phyloP scores from a whole-genome alignment of 1,140 invertebrate species.

The Pseudomyrmex gracilis region DNA sequence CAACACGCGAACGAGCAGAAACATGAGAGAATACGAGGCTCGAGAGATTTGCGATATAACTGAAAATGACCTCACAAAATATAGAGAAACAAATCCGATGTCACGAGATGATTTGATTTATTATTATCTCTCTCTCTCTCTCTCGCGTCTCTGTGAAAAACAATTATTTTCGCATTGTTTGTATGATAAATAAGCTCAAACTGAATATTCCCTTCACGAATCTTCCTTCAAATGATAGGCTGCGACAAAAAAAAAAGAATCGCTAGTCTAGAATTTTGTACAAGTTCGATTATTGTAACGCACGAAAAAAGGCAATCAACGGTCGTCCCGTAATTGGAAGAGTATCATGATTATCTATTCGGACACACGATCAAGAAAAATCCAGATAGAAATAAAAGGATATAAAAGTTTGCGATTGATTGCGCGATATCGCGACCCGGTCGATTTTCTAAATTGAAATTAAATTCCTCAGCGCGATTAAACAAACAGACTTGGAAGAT shows the following conservation, averaged over 20 bases:
- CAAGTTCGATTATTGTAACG: constrained; percentile 56
- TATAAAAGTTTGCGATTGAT: background rate
- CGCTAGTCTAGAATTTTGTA: constrained; percentile 43
- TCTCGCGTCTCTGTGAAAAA: constrained; percentile 8
- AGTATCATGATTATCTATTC: constrained; percentile 52
- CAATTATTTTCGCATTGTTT: constrained; percentile 1
- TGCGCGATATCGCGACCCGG: background rate
- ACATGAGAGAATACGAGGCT: background rate
- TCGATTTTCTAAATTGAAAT: background rate
- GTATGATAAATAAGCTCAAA: constrained; percentile 1
- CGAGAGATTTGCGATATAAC: background rate
- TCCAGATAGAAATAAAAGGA: background rate
- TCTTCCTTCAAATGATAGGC: constrained; percentile 41
- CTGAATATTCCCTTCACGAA: constrained; percentile 38
- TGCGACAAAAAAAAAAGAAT: constrained; percentile 60
- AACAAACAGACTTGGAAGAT: background rate
- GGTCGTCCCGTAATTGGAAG: constrained; percentile 54
- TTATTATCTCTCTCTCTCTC: constrained; percentile 5
- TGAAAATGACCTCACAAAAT: background rate
- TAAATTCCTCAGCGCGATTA: no score
- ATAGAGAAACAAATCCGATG: background rate
- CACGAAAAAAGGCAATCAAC: constrained; percentile 65
- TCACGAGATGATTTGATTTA: background rate
- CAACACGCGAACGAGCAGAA: background rate
- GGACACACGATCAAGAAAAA: constrained; percentile 26